Conservation (phyloP, 1,140 invertebrate species). For the Cyclina sinensis region DNA sequence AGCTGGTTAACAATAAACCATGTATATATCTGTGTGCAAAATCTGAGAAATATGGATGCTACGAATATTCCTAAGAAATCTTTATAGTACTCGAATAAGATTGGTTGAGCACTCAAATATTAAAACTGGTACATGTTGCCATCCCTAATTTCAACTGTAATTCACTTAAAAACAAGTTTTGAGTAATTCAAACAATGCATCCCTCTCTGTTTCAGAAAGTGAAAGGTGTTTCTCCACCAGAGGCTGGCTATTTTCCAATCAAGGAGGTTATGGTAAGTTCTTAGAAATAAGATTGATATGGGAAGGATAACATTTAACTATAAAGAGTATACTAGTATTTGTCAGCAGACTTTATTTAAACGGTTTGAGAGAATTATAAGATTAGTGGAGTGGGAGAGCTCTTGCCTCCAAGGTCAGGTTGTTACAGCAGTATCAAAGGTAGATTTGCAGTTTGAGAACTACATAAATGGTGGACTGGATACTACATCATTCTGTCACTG, state of each 20-base stretch:
- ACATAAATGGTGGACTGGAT: no score
- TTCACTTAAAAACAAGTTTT: not conserved
- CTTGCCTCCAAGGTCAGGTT: no score
- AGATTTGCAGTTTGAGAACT: no score
- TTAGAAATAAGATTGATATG: not conserved
- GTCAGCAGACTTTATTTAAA: not conserved
- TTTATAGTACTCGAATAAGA: not conserved
- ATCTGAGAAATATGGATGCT: no score
- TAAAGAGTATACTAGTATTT: not conserved
- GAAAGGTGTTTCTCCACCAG: not conserved
- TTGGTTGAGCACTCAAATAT: not conserved
- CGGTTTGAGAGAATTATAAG: not conserved
- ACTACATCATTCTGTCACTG: no score
- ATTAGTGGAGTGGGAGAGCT: no score
- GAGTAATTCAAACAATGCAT: not conserved
- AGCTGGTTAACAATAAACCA: no score
- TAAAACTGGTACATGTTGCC: not conserved
- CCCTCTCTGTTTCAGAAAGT: not conserved
- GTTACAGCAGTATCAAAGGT: no score
- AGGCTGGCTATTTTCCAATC: not conserved
- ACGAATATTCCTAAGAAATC: not conserved
- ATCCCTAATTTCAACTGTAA: not conserved
- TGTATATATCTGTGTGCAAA: no score
- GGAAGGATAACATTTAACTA: not conserved
- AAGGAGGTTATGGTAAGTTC: not conserved